A percentile compares a stretch with the other conserved stretches of the same genome.
phyloP scores from a whole-genome alignment of 2,797 vertebrate genomes.

The Carapus acus region DNA sequence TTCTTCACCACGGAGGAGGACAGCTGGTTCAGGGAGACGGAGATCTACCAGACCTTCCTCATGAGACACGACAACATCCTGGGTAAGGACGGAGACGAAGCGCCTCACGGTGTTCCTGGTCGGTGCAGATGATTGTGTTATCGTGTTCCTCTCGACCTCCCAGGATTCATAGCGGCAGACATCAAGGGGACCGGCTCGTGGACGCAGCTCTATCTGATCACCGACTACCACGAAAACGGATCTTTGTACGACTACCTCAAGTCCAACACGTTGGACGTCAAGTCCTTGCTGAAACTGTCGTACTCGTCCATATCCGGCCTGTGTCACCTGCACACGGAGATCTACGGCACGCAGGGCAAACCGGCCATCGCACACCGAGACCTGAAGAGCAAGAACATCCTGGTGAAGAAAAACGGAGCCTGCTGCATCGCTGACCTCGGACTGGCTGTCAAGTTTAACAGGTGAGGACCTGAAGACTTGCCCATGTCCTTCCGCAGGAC shows the following conservation, averaged over 20 bases:
- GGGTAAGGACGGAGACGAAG: conserved; percentile 60
- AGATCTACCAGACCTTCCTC: conserved; percentile 97
- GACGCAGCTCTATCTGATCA: conserved; percentile 96
- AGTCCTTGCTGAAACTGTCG: conserved; percentile 83
- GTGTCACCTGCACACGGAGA: conserved; percentile 94
- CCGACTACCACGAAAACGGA: conserved; percentile 94
- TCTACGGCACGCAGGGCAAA: conserved; percentile 97
- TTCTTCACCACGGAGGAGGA: conserved; percentile 97
- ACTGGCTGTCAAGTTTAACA: conserved; percentile 95
- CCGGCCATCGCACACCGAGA: conserved; percentile 94
- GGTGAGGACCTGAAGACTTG: no score
- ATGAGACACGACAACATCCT: conserved; percentile 98
- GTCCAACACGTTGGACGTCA: conserved; percentile 87
- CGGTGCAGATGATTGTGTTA: no score
- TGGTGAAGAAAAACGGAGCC: conserved; percentile 93
- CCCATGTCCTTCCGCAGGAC: no score
- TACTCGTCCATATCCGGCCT: conserved; percentile 90
- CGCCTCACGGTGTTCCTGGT: no score
- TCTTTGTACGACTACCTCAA: conserved; percentile 95
- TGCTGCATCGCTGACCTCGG: conserved; percentile 96
- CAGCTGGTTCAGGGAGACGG: conserved; percentile 98
- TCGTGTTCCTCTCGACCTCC: background rate
- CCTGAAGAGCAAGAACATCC: conserved; percentile 95
- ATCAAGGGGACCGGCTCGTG: conserved; percentile 97
- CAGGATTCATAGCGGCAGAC: conserved; percentile 96